phyloP scores from a whole-genome alignment of 1,140 invertebrate species.

The Drosophila auraria region DNA sequence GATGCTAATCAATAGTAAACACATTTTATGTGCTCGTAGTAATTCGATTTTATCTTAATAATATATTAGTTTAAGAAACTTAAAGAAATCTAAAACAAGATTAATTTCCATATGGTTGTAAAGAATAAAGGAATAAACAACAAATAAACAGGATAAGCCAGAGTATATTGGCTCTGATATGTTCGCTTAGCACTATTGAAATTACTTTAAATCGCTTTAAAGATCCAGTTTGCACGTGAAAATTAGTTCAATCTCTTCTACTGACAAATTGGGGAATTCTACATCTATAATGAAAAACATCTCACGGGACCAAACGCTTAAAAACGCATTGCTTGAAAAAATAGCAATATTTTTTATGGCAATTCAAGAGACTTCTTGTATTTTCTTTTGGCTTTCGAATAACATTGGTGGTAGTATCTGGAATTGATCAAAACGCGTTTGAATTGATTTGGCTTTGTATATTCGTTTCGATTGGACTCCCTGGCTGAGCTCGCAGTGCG shows the following conservation, averaged over 20 bases:
- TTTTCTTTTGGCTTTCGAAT: constrained; percentile 7
- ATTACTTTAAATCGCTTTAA: neutral
- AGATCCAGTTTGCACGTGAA: too few relatives aligned
- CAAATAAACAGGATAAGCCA: neutral
- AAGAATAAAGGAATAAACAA: neutral
- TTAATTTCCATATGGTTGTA: neutral
- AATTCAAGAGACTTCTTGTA: neutral
- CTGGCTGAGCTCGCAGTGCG: constrained; percentile 34
- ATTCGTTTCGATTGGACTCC: constrained; percentile 13
- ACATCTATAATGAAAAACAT: neutral
- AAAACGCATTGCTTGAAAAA: constrained; percentile 14
- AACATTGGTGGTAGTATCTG: constrained; percentile 17
- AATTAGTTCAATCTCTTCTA: too few relatives aligned
- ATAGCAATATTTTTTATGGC: constrained; percentile 3
- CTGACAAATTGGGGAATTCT: neutral
- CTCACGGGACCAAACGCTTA: neutral
- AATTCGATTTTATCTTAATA: too few relatives aligned
- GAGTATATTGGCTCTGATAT: neutral
- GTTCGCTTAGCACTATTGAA: neutral
- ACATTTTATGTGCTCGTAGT: too few relatives aligned
- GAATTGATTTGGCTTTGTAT: constrained; percentile 65
- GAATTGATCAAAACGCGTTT: constrained; percentile 47
- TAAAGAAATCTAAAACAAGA: too few relatives aligned
- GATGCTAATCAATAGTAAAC: too few relatives aligned
- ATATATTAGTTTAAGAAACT: too few relatives aligned